Base-by-base conservation (phyloP, 2,797 vertebrate species). In the Urocyon cinereoargenteus region DNA sequence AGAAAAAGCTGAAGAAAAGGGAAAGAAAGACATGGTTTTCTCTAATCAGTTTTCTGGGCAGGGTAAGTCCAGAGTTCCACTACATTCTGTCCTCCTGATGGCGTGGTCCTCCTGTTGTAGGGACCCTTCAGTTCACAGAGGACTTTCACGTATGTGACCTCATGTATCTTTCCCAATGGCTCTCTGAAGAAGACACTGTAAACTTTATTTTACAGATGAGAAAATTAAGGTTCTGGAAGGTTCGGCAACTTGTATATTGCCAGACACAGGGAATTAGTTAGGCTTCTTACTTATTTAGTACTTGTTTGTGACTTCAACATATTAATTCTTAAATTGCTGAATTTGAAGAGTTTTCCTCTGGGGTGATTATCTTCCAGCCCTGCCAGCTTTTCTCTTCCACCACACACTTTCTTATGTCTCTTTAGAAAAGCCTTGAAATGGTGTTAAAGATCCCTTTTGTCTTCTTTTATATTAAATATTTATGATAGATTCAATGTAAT, bases 231-330 rank as follows among this genome's bases (percentile, higher is more conserved):
- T 66, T 93, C 64, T 61, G 28, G 34, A 83, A 92, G 21, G 13
- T 72, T 79, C 7, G 6, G 4, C 11, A 70, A 90, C 57, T 89
- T 66, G 22, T 51, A 64, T 64, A 36, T 85, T 94, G 40, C 87
- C 66, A 96, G 61, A 85, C 14, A 81, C 19, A 64, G 9, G 21
- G 19, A 95, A 82, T 94, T 70, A 55, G 77, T 95, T 66, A 86
- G 91, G 49, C 55, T 70, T 40, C 81, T 90, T 85, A 14, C 6
- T 97, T 94, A 83, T 84, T 94, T 66, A 93, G 66, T 77, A 40
- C 22, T 90, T 94, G 31, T 6, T 21, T 10, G 6, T 72, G 68
- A 85, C 31, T 89, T 94, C 57, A 77, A 31, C 72, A 12, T 64
- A 84, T 79, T 83, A 59, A 7, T 62, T 61, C 22, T 84, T 91